Percentiles rank a stretch among this genome's conserved stretches.
Evolutionary conservation across 2,113 vertebrate genomes (phyloP).

Genomic region (Malurus melanocephalus): DNA sequence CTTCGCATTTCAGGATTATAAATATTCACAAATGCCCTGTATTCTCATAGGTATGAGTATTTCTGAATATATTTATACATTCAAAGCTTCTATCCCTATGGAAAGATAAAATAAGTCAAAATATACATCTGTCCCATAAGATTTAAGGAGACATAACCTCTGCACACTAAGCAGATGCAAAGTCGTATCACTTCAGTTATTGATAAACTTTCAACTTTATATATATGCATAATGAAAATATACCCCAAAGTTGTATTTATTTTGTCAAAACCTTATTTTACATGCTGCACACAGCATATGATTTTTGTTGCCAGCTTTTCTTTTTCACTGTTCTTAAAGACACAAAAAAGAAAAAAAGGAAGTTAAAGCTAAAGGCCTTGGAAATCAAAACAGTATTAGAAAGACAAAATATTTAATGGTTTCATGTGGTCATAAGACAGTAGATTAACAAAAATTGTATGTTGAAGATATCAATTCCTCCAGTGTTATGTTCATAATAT

Average conservation of each 20-base stretch:
- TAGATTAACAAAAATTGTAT: not conserved
- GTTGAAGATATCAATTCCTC: not conserved
- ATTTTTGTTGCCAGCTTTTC: not conserved
- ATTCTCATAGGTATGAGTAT: not conserved
- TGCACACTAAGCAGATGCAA: not conserved
- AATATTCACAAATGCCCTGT: constrained; percentile 24
- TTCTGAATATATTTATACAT: constrained; percentile 2
- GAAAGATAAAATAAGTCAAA: not conserved
- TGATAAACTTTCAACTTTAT: not conserved
- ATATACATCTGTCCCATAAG: not conserved
- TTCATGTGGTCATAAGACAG: not conserved
- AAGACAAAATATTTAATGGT: not conserved
- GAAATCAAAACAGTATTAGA: not conserved
- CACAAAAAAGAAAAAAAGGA: not conserved
- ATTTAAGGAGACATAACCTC: not conserved
- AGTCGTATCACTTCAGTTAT: not conserved
- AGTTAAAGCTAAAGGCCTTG: not conserved
- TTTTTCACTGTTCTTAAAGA: not conserved
- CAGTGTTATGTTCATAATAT: not conserved
- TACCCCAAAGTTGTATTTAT: not conserved
- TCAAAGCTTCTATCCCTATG: not conserved
- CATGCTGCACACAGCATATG: not conserved
- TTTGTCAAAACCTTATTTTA: not conserved
- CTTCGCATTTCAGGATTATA: constrained; percentile 30
- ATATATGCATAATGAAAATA: not conserved